phyloP scores from a whole-genome alignment of 2,888 invertebrate genomes.

The Portevinia maculata region DNA sequence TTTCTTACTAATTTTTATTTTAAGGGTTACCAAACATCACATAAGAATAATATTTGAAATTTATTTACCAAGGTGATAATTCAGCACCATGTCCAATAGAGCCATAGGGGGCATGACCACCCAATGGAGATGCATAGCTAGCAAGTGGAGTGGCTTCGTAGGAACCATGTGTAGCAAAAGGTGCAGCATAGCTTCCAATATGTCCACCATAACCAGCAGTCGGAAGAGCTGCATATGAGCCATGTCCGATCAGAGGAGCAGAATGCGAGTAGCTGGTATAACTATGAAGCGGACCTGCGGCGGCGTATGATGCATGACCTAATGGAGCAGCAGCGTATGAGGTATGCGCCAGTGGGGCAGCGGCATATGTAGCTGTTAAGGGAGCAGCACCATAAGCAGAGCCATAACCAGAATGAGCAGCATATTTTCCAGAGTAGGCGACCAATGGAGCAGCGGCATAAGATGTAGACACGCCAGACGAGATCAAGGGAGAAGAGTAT shows the following conservation, averaged over 20 bases:
- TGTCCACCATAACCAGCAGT: conserved; percentile 6
- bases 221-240: conserved; percentile 27
- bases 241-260: conserved; percentile 28
- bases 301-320: conserved; percentile 12
- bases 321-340: conserved; percentile 4
- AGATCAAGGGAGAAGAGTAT: conserved; percentile 29
- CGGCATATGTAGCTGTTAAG: conserved; percentile 25
- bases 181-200: conserved; percentile 7
- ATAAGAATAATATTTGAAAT: too few relatives aligned
- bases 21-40: too few relatives aligned
- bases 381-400: conserved; percentile 8
- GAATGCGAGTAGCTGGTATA: conserved; percentile 42
- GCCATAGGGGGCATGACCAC: conserved; percentile 24
- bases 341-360: conserved; percentile 21
- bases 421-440: conserved; percentile 26
- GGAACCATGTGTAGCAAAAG: conserved; percentile 1
- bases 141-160: conserved; percentile 39
- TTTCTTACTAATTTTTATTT: too few relatives aligned
- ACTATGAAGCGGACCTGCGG: conserved; percentile 15
- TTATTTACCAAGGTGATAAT: conserved; percentile 36
- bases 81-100: conserved; percentile 31
- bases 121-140: conserved; percentile 27
- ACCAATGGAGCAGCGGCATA: conserved; percentile 42
- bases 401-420: conserved; percentile 38
- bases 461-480: conserved; percentile 4